phyloP scores from a whole-genome alignment of 2,113 vertebrate genomes.

The Lathamus discolor region DNA sequence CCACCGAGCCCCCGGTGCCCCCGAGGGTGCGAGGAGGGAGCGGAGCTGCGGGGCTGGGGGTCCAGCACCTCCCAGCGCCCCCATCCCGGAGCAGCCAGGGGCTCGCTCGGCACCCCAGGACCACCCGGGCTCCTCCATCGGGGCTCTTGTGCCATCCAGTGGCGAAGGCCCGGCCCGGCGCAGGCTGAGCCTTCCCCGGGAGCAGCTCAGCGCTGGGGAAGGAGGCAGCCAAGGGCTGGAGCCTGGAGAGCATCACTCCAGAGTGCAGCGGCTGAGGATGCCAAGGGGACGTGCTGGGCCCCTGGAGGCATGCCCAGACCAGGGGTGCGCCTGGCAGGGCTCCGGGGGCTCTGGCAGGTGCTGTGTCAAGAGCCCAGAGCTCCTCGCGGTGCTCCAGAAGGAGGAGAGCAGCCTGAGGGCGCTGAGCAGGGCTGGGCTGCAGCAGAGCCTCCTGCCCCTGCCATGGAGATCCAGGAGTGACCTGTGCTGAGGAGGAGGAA shows the following conservation, averaged over 20 bases:
- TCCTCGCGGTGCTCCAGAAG: not conserved
- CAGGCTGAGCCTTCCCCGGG: not conserved
- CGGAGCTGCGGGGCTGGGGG: not conserved
- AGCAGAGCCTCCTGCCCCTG: not conserved
- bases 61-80: not conserved
- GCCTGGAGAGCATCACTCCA: not conserved
- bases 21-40: not conserved
- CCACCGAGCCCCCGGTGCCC: accelerated
- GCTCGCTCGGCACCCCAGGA: not conserved
- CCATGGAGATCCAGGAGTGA: not conserved
- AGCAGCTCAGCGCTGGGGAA: not conserved
- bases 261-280: not conserved
- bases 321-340: not conserved
- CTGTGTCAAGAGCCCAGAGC: not conserved
- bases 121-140: not conserved
- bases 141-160: slow-evolving; percentile 32
- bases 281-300: not conserved
- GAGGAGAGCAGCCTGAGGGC: not conserved
- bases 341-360: not conserved
- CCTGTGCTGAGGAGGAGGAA: not conserved
- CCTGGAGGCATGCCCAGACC: not conserved
- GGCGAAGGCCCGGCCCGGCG: not conserved
- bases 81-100: not conserved
- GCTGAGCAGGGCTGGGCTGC: not conserved
- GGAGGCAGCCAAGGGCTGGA: not conserved